These are phyloP conservation scores for Eupithecia pulchellata DNA, from an alignment of 2,888 invertebrate genomes.

Conservation along the genomic window DNA sequence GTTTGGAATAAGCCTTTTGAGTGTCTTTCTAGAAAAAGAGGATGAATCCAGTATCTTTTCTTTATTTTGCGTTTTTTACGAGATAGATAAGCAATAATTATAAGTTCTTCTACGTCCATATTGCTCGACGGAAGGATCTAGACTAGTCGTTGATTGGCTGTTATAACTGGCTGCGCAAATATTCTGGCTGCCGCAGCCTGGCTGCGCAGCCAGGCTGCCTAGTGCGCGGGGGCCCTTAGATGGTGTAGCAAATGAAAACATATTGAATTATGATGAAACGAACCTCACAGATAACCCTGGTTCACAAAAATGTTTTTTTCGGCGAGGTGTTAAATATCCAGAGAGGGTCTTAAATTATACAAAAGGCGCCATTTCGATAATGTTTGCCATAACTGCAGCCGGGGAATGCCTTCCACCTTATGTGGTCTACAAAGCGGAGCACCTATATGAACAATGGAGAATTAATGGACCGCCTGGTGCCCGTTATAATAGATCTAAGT, in stretches of 20 bases:
- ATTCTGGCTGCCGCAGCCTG: too few relatives aligned
- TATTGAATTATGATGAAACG: constrained; percentile 37
- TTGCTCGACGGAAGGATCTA: too few relatives aligned
- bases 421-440: constrained; percentile 39
- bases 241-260: constrained; percentile 23
- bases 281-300: constrained; percentile 40
- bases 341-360: constrained; percentile 38
- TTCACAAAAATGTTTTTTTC: constrained; percentile 35
- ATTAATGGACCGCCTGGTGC: constrained; percentile 34
- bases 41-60: too few relatives aligned
- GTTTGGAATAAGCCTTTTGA: too few relatives aligned
- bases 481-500: constrained; percentile 40
- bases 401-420: constrained; percentile 38
- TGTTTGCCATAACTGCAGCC: constrained; percentile 38
- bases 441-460: constrained; percentile 35
- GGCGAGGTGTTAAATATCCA: constrained; percentile 29
- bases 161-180: too few relatives aligned
- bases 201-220: too few relatives aligned
- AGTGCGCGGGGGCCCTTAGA: too few relatives aligned
- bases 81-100: too few relatives aligned
- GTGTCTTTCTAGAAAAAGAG: too few relatives aligned
- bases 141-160: too few relatives aligned
- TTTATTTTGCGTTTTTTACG: too few relatives aligned
- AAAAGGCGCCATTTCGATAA: constrained; percentile 40
- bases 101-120: too few relatives aligned